These are phyloP conservation scores for Xiphydria camelus DNA, from an alignment of 2,888 invertebrate species.

Conservation along the genomic window DNA sequence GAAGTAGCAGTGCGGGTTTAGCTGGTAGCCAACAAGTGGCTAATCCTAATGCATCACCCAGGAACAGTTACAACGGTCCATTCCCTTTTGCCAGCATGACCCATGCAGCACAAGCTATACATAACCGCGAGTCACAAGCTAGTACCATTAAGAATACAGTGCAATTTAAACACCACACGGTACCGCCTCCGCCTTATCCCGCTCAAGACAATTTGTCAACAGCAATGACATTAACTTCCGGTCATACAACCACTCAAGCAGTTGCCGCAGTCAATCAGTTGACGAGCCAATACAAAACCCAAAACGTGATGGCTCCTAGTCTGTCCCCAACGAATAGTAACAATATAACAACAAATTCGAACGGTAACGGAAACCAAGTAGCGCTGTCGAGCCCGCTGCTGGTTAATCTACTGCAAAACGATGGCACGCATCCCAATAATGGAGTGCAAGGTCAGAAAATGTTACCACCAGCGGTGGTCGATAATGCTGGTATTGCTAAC, in stretches of 20 bases:
- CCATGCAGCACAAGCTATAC: slow-evolving; percentile 80
- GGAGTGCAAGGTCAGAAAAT: slow-evolving; percentile 46
- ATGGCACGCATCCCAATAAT: slow-evolving; percentile 58
- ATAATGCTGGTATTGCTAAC: slow-evolving; percentile 39
- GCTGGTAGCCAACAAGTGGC: slow-evolving; percentile 39
- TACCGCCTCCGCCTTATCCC: slow-evolving; percentile 59
- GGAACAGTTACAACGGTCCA: slow-evolving; percentile 63
- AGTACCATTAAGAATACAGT: slow-evolving; percentile 39
- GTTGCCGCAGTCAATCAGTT: slow-evolving; percentile 46
- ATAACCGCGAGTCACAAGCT: slow-evolving; percentile 65
- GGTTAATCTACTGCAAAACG: slow-evolving; percentile 90
- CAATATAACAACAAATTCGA: slow-evolving; percentile 32
- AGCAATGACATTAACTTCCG: slow-evolving; percentile 46
- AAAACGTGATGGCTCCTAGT: slow-evolving; percentile 45
- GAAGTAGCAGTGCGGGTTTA: slow-evolving; percentile 36
- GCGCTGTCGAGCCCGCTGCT: slow-evolving; percentile 86
- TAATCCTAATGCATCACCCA: slow-evolving; percentile 54
- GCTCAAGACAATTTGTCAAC: slow-evolving; percentile 51
- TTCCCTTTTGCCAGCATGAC: slow-evolving; percentile 93
- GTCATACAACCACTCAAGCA: slow-evolving; percentile 41
- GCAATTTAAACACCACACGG: slow-evolving; percentile 51
- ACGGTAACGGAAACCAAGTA: slow-evolving; percentile 60
- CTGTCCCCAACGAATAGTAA: slow-evolving; percentile 43
- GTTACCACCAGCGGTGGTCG: slow-evolving; percentile 49
- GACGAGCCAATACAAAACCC: slow-evolving; percentile 44